Evolutionary conservation across 2,888 invertebrate species (phyloP), one percentile per base, ranked within the genome.

Genomic region (Sisyra terminalis): DNA sequence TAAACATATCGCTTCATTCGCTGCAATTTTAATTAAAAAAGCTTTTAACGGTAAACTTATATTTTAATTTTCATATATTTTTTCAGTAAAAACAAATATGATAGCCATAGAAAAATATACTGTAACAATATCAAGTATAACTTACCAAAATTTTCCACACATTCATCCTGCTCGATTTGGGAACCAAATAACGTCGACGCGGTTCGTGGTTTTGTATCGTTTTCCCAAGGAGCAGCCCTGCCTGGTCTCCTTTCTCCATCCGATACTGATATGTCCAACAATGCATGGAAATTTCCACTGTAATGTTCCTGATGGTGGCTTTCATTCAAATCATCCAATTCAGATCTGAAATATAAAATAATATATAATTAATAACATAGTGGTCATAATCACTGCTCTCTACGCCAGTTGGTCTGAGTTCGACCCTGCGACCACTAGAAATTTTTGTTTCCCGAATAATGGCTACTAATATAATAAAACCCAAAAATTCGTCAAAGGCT

Each of bases 321-420:
- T 46, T 88, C 88, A 3, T 81, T 78, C 44, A 84, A 66, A 42
- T 87, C 86, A 59, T 90, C 89, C 49, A 90, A 67, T 57, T 89
- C 88, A 7, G 71, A 70, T 50, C 78, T 78, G 56, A 35, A 55
- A n/a, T n/a, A n/a, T n/a, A 24, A 24, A 24, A 24, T 5, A 24
- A 5, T 24, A 24, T 24, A 5, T 24, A 3, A 24, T 24, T 24
- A 24, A 24, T 7, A 24, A 5, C 7, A 24, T 7, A n/a, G n/a
- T n/a, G n/a, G n/a, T n/a, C n/a, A n/a, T n/a, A n/a, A n/a, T n/a
- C n/a, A n/a, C n/a, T n/a, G n/a, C n/a, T n/a, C n/a, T n/a, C n/a
- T n/a, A n/a, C n/a, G n/a, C n/a, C n/a, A n/a, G n/a, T n/a, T n/a
- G n/a, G n/a, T n/a, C n/a, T n/a, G n/a, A n/a, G n/a, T n/a, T n/a